Evolutionary conservation across 64 coral and sea anemone species (phyloP), one percentile per base, ranked within the genome.

Genomic region (Astreopora myriophthalma): DNA sequence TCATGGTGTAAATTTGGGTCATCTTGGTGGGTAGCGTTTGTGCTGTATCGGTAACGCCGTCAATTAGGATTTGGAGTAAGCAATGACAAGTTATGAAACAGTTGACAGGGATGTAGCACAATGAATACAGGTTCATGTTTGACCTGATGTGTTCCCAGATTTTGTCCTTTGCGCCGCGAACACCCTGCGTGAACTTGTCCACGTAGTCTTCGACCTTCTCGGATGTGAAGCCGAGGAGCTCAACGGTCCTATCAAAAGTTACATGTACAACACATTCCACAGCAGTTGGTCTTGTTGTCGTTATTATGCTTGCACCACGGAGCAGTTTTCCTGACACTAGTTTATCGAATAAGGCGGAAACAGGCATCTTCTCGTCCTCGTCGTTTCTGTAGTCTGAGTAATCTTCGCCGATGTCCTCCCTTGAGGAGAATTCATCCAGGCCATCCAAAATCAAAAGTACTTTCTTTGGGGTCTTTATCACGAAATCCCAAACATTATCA

Each of bases 61-160:
- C n/a, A n/a, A n/a, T n/a, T n/a, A n/a, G n/a, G n/a, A 37, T 49
- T 29, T 93, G 38, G 28, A 31, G 6, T 7, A 91, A 4, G 28
- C 48, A 80, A 6, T 57, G 79, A 73, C 94, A 92, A 69, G 91
- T 33, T 14, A 95, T 75, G 32, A 90, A 90, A 55, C 93, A 85
- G 55, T 90, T 90, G 24, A 95, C 61, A 46, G 94, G 94, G 37
- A 95, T 40, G 34, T 95, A 91, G 46, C 94, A 95, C 19, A 95
- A 64, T 48, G 79, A 76, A 27, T 76, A 65, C 25, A 95, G 23
- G 75, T 91, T 90, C 9, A 51, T 28, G 48, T 85, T 79, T 5
- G 7, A 27, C 3, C 60, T 69, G 22, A 95, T 87, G n/a, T 70
- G 48, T n/a, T 39, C 22, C 60, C 38, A 87, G 29, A 87, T 63